Percentiles rank a stretch among this genome's conserved stretches.
Evolutionary conservation across 2,888 invertebrate species (phyloP).

Genomic region (Beris chalybata): DNA sequence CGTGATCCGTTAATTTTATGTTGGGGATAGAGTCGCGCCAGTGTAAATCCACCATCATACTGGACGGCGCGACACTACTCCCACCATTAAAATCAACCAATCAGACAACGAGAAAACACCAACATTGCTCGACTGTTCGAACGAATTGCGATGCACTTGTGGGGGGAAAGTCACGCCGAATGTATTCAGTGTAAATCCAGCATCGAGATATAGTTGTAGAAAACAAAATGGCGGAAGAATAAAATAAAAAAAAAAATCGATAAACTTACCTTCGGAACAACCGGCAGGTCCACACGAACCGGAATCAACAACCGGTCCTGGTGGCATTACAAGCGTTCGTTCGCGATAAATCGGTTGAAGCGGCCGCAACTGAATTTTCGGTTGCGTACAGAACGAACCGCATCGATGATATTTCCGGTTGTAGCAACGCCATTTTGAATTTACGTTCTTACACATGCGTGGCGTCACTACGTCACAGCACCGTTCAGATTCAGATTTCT

Average conservation of each 20-base stretch:
- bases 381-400: constrained; percentile 45
- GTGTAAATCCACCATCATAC: no score
- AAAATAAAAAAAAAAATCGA: neutral
- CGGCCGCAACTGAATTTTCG: constrained; percentile 45
- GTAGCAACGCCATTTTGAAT: constrained; percentile 45
- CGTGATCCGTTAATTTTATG: no score
- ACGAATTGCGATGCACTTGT: no score
- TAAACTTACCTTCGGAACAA: constrained; percentile 13
- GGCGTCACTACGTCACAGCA: constrained; percentile 49
- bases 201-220: no score
- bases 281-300: constrained; percentile 1
- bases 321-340: constrained; percentile 29
- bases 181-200: no score
- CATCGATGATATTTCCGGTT: constrained; percentile 45
- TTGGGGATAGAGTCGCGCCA: no score
- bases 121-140: no score
- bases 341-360: neutral
- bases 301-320: constrained; percentile 2
- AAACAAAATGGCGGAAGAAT: neutral
- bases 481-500: neutral
- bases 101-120: no score
- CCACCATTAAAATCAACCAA: no score
- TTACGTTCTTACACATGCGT: constrained; percentile 42
- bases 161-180: no score
- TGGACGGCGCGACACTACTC: no score